These are phyloP conservation scores for Tipula confusa DNA, from an alignment of 2,888 invertebrate genomes.

Conservation along the genomic window DNA sequence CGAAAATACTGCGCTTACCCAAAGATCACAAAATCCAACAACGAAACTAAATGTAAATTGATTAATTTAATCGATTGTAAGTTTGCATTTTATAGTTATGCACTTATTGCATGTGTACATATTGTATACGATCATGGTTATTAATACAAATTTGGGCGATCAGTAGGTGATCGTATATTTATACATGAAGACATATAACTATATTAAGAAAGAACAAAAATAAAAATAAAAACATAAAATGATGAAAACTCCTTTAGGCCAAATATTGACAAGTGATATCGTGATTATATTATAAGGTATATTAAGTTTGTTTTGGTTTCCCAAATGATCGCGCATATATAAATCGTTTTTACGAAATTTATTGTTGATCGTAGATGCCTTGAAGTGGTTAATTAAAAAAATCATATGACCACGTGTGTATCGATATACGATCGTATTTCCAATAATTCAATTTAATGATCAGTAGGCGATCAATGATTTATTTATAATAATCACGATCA, in stretches of 20 bases:
- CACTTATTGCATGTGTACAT: not conserved
- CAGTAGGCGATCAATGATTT: not conserved
- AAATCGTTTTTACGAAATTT: not conserved
- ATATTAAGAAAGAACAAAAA: not conserved
- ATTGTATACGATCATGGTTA: not conserved
- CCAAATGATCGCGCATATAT: not conserved
- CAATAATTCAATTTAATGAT: not conserved
- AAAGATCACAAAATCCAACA: not conserved
- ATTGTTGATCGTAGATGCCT: not conserved
- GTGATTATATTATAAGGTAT: not conserved
- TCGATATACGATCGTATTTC: not conserved
- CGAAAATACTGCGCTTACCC: not conserved
- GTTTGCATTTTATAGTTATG: not conserved
- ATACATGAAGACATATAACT: not conserved
- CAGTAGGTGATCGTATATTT: not conserved
- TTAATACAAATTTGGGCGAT: not conserved
- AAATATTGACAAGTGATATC: slow-evolving; percentile 7
- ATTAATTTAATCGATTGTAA: not conserved
- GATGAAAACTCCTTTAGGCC: not conserved
- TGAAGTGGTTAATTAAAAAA: not conserved
- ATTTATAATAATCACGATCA: not conserved
- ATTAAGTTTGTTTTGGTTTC: not conserved
- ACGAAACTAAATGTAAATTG: not conserved
- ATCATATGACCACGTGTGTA: not conserved
- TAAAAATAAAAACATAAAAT: not conserved